Conservation (phyloP, 2,888 invertebrate species). For the Conus canariensis region DNA sequence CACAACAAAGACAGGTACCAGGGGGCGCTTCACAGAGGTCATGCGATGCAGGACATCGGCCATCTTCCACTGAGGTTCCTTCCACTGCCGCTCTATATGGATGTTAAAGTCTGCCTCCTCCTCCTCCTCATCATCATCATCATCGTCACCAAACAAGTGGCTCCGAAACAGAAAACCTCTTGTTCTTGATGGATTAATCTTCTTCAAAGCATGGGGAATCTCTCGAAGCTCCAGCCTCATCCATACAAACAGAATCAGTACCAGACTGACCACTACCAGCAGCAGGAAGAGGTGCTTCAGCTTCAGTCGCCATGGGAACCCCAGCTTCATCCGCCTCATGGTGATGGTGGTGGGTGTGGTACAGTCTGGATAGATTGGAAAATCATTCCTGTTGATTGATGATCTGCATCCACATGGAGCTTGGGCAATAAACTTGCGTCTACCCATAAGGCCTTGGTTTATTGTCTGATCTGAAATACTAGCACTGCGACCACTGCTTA, state of each 20-base stretch:
- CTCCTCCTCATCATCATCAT: neutral
- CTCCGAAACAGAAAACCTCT: neutral
- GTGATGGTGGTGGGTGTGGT: neutral
- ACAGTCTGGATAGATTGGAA: neutral
- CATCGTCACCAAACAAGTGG: neutral
- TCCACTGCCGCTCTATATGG: conserved; percentile 12
- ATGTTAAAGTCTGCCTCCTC: neutral
- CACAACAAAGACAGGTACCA: conserved; percentile 50
- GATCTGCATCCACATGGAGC: neutral
- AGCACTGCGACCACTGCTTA: too few relatives aligned
- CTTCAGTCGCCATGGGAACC: conserved; percentile 2
- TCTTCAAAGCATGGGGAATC: neutral
- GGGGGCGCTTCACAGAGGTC: neutral
- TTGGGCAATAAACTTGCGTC: too few relatives aligned
- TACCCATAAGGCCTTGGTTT: too few relatives aligned
- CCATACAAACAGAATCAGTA: neutral
- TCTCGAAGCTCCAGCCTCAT: too few relatives aligned
- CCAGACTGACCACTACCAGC: neutral
- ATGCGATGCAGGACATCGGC: conserved; percentile 11
- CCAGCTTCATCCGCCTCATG: neutral
- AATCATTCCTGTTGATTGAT: neutral
- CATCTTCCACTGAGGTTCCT: conserved; percentile 6
- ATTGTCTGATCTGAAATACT: too few relatives aligned
- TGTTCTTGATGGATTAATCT: neutral
- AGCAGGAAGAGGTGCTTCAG: neutral